Base-by-base conservation (phyloP, 2,888 invertebrate species). In the Sesia apiformis region DNA sequence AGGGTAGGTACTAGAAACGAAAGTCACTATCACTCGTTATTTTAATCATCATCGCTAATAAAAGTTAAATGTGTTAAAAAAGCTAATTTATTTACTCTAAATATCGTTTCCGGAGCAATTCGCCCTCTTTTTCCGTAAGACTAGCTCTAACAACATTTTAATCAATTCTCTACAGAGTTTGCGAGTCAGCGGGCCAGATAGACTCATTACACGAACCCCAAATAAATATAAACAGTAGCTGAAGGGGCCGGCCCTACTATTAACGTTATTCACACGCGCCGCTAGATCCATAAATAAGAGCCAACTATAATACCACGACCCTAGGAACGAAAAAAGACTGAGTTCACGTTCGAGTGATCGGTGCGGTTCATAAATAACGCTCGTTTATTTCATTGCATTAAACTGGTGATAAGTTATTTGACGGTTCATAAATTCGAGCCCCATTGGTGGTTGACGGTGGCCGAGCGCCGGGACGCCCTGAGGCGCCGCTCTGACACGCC, bases 201-300 rank as follows among this genome's bases (percentile, higher is more conserved):
- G 83, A 85, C 84, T 86, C 85, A 87, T 87, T 87, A 86, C 81
- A 72, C 70, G 80, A 75, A 85, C 86, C 87, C 87, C 86, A 86
- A 86, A 88, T 86, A 87, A 86, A 87, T 85, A 88, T 84, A 87
- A 88, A 88, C 88, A 87, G 87, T 84, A 84, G 85, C 82, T 72
- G 75, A 82, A 81, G 82, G 80, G 81, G 79, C 74, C 69, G 72
- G 76, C 81, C 85, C 86, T 73, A 81, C 83, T 86, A 85, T 86
- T 86, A 85, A 81, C 85, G 79, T 86, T 85, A 86, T 82, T 89
- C 84, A 85, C 87, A 87, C 86, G 87, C 86, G 80, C 76, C 76
- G 80, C 79, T 86, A 81, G 79, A 81, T 83, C 77, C 83, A 86
- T 86, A 86, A 86, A 87, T 85, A 87, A 84, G 70, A 77, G 74